These are phyloP conservation scores for Craniophora ligustri DNA, from an alignment of 2,888 invertebrate genomes.

Conservation along the genomic window DNA sequence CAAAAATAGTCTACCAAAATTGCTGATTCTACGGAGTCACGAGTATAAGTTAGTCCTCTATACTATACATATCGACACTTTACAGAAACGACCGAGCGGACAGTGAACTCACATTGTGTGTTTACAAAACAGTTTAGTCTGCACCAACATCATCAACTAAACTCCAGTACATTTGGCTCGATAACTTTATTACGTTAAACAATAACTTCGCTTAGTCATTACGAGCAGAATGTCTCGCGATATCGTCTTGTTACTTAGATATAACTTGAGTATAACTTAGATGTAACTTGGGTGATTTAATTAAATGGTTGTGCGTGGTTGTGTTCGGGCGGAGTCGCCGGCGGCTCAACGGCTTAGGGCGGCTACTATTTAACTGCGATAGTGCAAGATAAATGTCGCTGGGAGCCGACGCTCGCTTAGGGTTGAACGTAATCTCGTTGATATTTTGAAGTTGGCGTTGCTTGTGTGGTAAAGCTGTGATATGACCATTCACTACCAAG, in stretches of 20 bases:
- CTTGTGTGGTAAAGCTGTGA: no score
- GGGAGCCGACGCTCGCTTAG: not conserved
- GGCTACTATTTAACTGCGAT: conserved; percentile 27
- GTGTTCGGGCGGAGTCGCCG: conserved; percentile 17
- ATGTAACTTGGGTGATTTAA: conserved; percentile 32
- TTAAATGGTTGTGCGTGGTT: conserved; percentile 39
- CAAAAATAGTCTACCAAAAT: no score
- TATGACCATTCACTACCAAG: no score
- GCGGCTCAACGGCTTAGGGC: conserved; percentile 1
- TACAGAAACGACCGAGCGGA: no score
- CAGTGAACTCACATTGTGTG: not conserved
- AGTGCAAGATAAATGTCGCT: conserved; percentile 30
- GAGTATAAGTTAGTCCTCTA: no score
- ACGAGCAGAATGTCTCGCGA: conserved; percentile 26
- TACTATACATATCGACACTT: no score
- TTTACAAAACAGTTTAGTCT: conserved; percentile 5
- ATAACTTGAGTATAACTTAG: conserved; percentile 16
- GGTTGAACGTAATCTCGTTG: not conserved
- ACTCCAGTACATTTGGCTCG: conserved; percentile 13
- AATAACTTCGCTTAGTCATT: conserved; percentile 34
- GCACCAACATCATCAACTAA: conserved; percentile 11
- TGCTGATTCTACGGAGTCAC: no score
- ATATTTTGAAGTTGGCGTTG: not conserved
- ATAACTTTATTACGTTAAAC: conserved; percentile 19
- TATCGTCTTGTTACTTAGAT: conserved; percentile 14